Evolutionary conservation across 2,113 vertebrate species (phyloP).

Genomic region (Syngnathus scovelli): DNA sequence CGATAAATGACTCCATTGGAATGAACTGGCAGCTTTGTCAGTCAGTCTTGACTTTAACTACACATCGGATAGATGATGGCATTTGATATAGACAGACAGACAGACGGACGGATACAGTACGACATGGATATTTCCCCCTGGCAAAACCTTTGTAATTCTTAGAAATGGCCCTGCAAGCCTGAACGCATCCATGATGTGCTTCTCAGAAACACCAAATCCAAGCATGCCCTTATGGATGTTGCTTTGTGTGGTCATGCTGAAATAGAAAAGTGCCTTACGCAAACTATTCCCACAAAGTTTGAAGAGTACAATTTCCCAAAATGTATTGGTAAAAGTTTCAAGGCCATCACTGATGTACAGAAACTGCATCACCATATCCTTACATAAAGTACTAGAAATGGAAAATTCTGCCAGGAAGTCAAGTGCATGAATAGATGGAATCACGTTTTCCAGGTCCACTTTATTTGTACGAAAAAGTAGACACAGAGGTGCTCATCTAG

Average conservation of each 20-base stretch:
- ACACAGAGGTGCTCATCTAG: neutral
- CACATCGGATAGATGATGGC: neutral
- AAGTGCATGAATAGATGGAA: neutral
- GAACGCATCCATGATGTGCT: slow-evolving; percentile 11
- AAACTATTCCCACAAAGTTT: neutral
- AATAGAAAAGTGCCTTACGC: neutral
- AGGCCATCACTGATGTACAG: neutral
- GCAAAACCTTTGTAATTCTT: slow-evolving; percentile 21
- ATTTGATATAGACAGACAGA: neutral
- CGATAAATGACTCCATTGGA: slow-evolving; percentile 7
- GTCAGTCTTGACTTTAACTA: neutral
- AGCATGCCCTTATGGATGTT: neutral
- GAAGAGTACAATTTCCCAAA: neutral
- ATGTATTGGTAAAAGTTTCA: neutral
- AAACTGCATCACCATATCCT: neutral
- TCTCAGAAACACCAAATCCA: slow-evolving; percentile 12
- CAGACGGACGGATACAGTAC: neutral
- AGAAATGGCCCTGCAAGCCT: slow-evolving; percentile 18
- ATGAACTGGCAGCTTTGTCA: neutral
- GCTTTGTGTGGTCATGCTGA: neutral
- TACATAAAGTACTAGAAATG: neutral
- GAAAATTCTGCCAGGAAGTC: neutral
- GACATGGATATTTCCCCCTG: neutral
- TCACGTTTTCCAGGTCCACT: neutral
- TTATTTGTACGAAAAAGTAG: neutral